phyloP scores from a whole-genome alignment of 2,888 invertebrate genomes.

The Adelognathus sp. region DNA sequence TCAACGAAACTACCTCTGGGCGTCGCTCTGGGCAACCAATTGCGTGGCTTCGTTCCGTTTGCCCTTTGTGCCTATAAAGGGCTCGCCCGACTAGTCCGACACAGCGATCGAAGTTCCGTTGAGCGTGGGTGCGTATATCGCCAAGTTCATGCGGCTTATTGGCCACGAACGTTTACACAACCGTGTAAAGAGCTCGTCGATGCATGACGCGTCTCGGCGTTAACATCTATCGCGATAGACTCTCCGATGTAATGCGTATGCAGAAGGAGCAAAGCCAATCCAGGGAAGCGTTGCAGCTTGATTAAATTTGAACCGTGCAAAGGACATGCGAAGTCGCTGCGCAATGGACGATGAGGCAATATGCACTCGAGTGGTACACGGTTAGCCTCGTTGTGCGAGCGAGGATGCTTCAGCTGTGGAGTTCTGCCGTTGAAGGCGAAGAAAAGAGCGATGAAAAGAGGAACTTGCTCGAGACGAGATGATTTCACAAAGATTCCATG shows the following conservation, averaged over 20 bases:
- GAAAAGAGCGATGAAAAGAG: background rate
- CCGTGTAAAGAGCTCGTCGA: conserved; percentile 13
- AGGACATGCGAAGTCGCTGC: conserved; percentile 12
- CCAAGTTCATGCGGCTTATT: conserved; percentile 27
- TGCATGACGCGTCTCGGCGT: background rate
- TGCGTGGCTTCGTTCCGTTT: background rate
- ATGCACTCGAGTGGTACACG: conserved; percentile 11
- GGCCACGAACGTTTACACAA: conserved; percentile 10
- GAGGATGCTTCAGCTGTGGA: background rate
- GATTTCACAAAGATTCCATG: background rate
- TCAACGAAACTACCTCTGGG: background rate
- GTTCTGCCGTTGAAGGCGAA: background rate
- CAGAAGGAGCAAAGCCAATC: background rate
- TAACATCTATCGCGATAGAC: background rate
- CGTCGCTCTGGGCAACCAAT: background rate
- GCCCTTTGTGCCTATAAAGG: background rate
- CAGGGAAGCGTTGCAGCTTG: conserved; percentile 23
- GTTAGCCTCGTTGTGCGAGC: background rate
- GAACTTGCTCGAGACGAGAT: background rate
- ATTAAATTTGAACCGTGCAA: conserved; percentile 21
- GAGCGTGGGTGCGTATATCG: background rate
- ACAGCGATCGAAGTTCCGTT: background rate
- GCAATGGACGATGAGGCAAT: background rate
- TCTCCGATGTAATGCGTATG: background rate
- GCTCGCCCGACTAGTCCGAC: background rate